Conservation (phyloP, 2,888 invertebrate genomes). For the Pandemis corylana region DNA sequence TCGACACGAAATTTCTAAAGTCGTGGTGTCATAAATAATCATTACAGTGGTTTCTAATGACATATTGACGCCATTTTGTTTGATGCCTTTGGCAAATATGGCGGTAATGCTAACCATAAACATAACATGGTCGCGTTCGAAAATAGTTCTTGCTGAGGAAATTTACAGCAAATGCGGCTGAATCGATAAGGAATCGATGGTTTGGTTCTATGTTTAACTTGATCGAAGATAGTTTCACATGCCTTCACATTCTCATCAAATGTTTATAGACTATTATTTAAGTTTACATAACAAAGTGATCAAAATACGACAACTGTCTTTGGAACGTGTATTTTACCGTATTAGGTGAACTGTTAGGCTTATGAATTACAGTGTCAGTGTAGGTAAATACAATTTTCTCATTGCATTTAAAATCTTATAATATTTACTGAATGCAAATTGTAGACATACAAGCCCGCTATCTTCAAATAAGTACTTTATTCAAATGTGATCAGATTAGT, state of each 20-base stretch:
- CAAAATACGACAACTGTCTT: not conserved
- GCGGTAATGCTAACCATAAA: conserved; percentile 32
- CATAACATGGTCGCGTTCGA: not conserved
- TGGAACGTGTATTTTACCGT: not conserved
- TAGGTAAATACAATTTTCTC: not conserved
- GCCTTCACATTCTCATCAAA: not conserved
- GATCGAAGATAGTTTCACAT: not conserved
- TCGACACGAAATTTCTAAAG: conserved; percentile 60
- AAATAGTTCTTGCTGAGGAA: not conserved
- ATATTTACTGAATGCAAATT: no score
- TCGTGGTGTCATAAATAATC: conserved; percentile 43
- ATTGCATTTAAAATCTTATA: not conserved
- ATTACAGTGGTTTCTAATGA: conserved; percentile 35
- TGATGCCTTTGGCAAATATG: conserved; percentile 35
- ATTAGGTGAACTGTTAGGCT: not conserved
- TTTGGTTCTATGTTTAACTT: not conserved
- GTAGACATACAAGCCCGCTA: no score
- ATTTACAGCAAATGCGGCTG: not conserved
- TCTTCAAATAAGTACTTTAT: no score
- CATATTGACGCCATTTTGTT: conserved; percentile 23
- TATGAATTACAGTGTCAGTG: not conserved
- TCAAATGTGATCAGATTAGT: no score
- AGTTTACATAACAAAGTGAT: conserved; percentile 1
- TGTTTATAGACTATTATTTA: not conserved
- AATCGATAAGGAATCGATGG: not conserved